A percentile compares a stretch with the other conserved stretches of the same genome.
phyloP scores from a whole-genome alignment of 2,113 vertebrate species.

The Sebastes fasciatus region DNA sequence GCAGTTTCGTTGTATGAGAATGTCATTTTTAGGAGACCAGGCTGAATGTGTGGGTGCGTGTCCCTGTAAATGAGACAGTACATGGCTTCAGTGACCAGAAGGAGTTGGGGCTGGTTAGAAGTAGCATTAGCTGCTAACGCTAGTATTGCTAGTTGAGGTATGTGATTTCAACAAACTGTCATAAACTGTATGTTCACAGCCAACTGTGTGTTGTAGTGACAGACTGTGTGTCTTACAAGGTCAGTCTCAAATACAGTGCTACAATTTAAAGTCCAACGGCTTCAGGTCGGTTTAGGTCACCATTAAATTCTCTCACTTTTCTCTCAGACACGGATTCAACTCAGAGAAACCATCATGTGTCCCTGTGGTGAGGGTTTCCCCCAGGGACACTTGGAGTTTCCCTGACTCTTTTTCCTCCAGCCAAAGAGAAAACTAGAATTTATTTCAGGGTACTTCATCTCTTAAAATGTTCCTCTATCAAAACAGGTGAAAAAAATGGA shows the following conservation, averaged over 20 bases:
- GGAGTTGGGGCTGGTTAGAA: too few species aligned
- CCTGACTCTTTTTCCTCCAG: neutral
- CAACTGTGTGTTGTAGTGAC: neutral
- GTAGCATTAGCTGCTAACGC: too few species aligned
- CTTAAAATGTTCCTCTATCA: neutral
- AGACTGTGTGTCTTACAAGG: neutral
- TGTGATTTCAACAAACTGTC: too few species aligned
- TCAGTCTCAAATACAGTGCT: neutral
- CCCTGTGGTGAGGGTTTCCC: too few species aligned
- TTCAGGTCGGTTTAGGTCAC: constrained; percentile 9
- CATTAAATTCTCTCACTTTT: neutral
- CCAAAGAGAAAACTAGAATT: neutral
- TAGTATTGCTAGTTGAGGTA: too few species aligned
- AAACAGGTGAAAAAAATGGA: neutral
- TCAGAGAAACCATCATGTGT: neutral
- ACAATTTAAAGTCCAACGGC: constrained; percentile 15
- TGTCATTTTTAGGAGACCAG: too few species aligned
- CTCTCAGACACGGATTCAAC: constrained; percentile 8
- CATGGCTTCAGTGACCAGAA: too few species aligned
- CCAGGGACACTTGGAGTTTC: neutral
- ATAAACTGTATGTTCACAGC: too few species aligned
- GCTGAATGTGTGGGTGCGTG: too few species aligned
- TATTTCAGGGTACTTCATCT: neutral
- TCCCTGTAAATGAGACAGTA: too few species aligned
- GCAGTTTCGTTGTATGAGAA: too few species aligned